A percentile compares a stretch with the other conserved stretches of the same genome.
Conservation (phyloP, 2,113 vertebrate species). For the Phaethornis superciliosus region DNA sequence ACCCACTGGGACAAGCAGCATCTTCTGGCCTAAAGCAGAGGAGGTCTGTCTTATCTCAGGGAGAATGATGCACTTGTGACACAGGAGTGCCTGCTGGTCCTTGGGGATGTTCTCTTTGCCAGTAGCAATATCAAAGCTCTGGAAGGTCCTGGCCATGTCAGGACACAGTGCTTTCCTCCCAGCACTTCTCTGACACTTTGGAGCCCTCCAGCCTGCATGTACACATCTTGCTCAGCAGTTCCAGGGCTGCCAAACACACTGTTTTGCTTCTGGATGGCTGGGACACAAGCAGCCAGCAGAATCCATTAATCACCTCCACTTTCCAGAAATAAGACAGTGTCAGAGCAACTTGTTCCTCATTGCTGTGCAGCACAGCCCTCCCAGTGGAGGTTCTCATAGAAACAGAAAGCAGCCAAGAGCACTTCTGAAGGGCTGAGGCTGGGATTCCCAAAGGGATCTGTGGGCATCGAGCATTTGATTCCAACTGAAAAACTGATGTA, state of each 20-base stretch:
- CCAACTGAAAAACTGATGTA: not conserved
- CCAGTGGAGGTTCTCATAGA: not conserved
- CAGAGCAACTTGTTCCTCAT: not conserved
- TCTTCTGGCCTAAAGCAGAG: not conserved
- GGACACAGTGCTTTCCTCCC: not conserved
- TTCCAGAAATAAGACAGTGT: not conserved
- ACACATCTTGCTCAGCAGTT: not conserved
- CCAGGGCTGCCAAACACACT: accelerated
- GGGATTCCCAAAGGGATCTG: not conserved
- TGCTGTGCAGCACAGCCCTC: conserved; percentile 6
- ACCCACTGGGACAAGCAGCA: not conserved
- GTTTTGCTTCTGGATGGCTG: not conserved
- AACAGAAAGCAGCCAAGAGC: not conserved
- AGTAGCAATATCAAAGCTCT: not conserved
- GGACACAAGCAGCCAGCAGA: not conserved
- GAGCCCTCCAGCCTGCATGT: not conserved
- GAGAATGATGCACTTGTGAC: not conserved
- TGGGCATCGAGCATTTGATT: not conserved
- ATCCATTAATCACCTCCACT: not conserved
- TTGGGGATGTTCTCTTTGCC: not conserved
- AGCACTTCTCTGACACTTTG: not conserved
- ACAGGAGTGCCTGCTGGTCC: not conserved
- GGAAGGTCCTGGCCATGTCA: not conserved
- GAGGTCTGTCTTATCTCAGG: not conserved
- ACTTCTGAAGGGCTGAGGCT: not conserved